A percentile compares a stretch with the other conserved stretches of the same genome.
These are phyloP conservation scores for Cyclophora albipunctata DNA, from an alignment of 2,888 invertebrate genomes.

Conservation along the genomic window DNA sequence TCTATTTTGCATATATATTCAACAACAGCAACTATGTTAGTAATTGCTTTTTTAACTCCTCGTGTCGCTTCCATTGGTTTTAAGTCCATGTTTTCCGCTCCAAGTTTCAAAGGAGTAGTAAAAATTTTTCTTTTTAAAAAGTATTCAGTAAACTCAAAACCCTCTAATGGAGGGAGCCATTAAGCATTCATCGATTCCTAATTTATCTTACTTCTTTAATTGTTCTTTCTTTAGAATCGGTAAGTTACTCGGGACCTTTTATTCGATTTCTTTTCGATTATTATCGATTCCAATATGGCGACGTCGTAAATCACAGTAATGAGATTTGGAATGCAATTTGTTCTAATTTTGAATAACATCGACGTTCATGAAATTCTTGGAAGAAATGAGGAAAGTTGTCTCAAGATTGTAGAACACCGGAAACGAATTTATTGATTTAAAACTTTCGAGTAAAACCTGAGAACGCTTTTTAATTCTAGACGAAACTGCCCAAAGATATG, in stretches of 20 bases:
- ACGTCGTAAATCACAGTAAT: constrained; percentile 49
- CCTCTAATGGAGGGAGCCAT: constrained; percentile 67
- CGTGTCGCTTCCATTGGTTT: background rate
- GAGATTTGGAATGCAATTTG: constrained; percentile 22
- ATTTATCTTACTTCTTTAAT: constrained; percentile 67
- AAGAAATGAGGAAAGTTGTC: no score
- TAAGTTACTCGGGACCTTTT: constrained; percentile 47
- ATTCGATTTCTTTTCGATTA: constrained; percentile 28
- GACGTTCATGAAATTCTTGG: no score
- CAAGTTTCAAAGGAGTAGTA: constrained; percentile 55
- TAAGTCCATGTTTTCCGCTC: constrained; percentile 30
- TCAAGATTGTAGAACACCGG: no score
- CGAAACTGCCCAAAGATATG: no score
- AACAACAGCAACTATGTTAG: no score
- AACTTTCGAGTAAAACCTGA: no score
- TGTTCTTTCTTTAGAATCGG: constrained; percentile 56
- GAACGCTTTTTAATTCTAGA: no score
- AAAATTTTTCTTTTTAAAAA: constrained; percentile 53
- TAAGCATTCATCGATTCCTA: constrained; percentile 69
- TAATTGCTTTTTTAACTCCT: no score
- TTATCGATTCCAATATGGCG: constrained; percentile 44
- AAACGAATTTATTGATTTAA: no score
- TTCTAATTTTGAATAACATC: constrained; percentile 21
- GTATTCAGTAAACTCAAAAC: constrained; percentile 53
- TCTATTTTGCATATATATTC: no score